These are phyloP conservation scores for Heliocidaris tuberculata DNA, from an alignment of 35 echinoderm and acorn worm genomes.

Conservation along the genomic window DNA sequence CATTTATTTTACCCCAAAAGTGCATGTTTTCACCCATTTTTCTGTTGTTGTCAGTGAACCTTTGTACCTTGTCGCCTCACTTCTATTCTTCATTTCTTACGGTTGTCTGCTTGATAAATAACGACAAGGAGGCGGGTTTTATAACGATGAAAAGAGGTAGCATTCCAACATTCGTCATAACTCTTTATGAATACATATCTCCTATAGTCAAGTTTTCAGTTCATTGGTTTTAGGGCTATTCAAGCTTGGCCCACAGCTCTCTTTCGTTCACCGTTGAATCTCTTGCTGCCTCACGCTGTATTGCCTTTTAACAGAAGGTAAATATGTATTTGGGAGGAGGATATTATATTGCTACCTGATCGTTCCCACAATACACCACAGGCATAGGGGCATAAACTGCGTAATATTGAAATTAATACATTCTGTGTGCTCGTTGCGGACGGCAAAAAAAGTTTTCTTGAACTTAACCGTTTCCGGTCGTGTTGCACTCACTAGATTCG, in stretches of 20 bases:
- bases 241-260: neutral
- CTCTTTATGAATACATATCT: constrained; percentile 31
- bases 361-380: constrained; percentile 15
- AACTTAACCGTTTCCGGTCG: neutral
- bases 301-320: neutral
- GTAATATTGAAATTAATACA: neutral
- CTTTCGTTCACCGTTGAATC: neutral
- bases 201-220: constrained; percentile 6
- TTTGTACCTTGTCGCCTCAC: neutral
- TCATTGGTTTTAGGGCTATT: neutral
- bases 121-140: neutral
- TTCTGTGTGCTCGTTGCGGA: neutral
- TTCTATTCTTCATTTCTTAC: neutral
- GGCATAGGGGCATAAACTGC: neutral
- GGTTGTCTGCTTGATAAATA: neutral
- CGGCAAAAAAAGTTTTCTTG: neutral
- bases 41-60: neutral
- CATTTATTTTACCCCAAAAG: neutral
- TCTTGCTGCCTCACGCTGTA: neutral
- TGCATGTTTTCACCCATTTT: neutral
- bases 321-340: constrained; percentile 2
- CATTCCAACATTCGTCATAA: constrained; percentile 39
- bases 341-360: neutral
- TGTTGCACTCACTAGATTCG: neutral
- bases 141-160: neutral